phyloP scores from a whole-genome alignment of 2,113 vertebrate species.

The Triplophysa rosa region DNA sequence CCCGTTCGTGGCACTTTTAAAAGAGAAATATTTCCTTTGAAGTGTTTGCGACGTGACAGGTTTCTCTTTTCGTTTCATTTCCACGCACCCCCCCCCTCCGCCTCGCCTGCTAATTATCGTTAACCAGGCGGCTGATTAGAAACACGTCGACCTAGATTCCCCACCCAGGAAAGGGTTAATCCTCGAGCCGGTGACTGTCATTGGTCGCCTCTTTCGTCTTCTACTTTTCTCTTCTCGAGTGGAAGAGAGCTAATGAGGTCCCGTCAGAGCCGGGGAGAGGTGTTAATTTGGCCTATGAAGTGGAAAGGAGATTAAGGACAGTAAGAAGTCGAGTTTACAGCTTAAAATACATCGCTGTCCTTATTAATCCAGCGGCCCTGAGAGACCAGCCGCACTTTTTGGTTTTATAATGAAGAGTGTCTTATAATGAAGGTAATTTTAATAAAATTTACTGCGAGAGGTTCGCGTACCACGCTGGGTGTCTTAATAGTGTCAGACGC shows the following conservation, averaged over 20 bases:
- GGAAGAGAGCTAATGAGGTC: conserved; percentile 84
- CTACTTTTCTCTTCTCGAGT: conserved; percentile 70
- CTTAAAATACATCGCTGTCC: conserved; percentile 85
- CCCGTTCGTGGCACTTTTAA: conserved; percentile 74
- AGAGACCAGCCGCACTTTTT: conserved; percentile 74
- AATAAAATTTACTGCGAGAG: conserved; percentile 72
- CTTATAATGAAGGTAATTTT: conserved; percentile 83
- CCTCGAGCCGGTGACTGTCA: conserved; percentile 78
- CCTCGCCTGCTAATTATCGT: conserved; percentile 79
- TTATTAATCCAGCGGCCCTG: conserved; percentile 82
- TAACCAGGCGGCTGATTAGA: conserved; percentile 83
- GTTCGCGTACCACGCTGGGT: conserved; percentile 56
- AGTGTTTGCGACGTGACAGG: conserved; percentile 78
- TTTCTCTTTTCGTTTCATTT: conserved; percentile 77
- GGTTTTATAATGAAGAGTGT: conserved; percentile 81
- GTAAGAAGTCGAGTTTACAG: conserved; percentile 81
- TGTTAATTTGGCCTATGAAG: conserved; percentile 85
- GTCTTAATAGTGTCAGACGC: conserved; percentile 63
- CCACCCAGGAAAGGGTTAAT: conserved; percentile 77
- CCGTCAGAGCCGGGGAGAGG: conserved; percentile 82
- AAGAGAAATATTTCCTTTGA: conserved; percentile 74
- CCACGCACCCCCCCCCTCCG: conserved; percentile 62
- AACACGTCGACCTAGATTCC: conserved; percentile 78
- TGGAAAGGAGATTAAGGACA: conserved; percentile 85
- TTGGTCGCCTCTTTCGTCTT: conserved; percentile 70